Percentiles rank a stretch among this genome's conserved stretches.
These are phyloP conservation scores for Platygyra sinensis DNA, from an alignment of 64 coral and sea anemone species.

Conservation along the genomic window DNA sequence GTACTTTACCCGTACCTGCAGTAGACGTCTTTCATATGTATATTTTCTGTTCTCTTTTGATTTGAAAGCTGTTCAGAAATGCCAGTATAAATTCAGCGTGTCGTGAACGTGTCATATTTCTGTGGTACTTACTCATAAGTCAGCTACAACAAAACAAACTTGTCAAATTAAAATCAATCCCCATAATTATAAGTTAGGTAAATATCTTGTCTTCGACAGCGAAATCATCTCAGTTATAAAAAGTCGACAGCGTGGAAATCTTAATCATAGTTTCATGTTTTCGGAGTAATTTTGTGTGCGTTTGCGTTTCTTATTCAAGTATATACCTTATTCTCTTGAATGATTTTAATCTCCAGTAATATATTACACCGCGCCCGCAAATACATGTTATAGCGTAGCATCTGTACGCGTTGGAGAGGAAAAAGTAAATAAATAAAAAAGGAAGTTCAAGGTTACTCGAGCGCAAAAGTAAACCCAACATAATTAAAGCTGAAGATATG, in stretches of 20 bases:
- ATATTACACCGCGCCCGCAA: not conserved
- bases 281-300: not conserved
- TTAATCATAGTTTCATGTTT: too few species aligned
- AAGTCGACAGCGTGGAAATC: not conserved
- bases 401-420: not conserved
- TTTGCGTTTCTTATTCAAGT: not conserved
- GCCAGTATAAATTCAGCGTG: not conserved
- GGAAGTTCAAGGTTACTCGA: too few species aligned
- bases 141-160: not conserved
- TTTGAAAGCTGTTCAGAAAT: not conserved
- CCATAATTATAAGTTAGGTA: not conserved
- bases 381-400: not conserved
- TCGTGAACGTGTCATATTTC: not conserved
- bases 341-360: not conserved
- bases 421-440: not conserved
- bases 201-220: not conserved
- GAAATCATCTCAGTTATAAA: not conserved
- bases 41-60: not conserved
- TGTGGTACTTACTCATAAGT: not conserved
- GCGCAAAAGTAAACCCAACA: not conserved
- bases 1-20: constrained; percentile 2
- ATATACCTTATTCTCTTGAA: not conserved
- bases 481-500: not conserved
- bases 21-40: not conserved
- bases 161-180: not conserved